A percentile compares a stretch with the other conserved stretches of the same genome.
Evolutionary conservation across 2,113 vertebrate genomes (phyloP).

Genomic region (Callithrix jacchus): DNA sequence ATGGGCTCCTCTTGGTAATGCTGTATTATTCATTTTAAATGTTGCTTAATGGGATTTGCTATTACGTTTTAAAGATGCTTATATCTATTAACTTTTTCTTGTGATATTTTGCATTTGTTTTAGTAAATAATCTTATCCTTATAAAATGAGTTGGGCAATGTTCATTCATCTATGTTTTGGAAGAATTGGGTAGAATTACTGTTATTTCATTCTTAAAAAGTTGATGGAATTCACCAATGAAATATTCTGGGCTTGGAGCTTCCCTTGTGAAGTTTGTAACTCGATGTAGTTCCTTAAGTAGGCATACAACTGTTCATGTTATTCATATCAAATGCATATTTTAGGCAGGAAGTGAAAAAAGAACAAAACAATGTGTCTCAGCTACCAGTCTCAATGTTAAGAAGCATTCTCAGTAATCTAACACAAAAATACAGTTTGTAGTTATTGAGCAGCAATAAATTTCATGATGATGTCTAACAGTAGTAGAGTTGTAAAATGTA

Average conservation of each 20-base stretch:
- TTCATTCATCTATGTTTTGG: not conserved
- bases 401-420: not conserved
- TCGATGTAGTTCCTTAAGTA: not conserved
- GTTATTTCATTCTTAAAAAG: not conserved
- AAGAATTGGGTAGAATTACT: not conserved
- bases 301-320: not conserved
- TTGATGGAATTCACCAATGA: not conserved
- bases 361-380: not conserved
- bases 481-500: not conserved
- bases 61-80: not conserved
- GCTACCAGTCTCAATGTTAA: not conserved
- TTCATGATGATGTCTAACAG: not conserved
- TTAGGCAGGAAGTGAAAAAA: not conserved
- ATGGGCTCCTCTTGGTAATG: not conserved
- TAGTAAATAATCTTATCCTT: not conserved
- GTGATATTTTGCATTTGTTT: not conserved
- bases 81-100: not conserved
- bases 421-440: not conserved
- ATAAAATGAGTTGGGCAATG: not conserved
- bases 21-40: not conserved
- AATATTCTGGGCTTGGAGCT: not conserved
- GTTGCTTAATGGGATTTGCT: not conserved
- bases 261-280: not conserved
- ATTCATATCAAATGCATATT: not conserved
- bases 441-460: not conserved